A percentile compares a stretch with the other conserved stretches of the same genome.
These are phyloP conservation scores for Rissa tridactyla DNA, from an alignment of 2,113 vertebrate species.

Conservation along the genomic window DNA sequence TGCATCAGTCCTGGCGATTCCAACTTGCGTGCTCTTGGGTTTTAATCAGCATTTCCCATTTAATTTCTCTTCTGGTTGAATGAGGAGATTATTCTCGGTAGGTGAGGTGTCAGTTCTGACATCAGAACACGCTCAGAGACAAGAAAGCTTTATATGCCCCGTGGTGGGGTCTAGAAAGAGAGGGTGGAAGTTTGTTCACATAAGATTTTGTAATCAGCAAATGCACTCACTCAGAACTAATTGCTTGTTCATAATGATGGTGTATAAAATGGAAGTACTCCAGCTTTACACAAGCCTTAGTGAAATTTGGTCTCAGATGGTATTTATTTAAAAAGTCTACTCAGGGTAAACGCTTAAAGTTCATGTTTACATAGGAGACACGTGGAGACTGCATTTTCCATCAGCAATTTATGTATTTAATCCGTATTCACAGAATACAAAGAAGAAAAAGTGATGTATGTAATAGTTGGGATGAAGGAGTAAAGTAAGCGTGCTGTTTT, in stretches of 20 bases:
- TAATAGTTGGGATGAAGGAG: not conserved
- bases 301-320: not conserved
- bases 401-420: not conserved
- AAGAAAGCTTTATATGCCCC: not conserved
- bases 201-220: conserved; percentile 2
- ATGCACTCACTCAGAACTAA: conserved; percentile 1
- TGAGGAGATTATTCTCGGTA: not conserved
- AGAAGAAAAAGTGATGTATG: not conserved
- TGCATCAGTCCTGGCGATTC: not conserved
- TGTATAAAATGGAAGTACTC: not conserved
- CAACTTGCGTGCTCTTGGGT: not conserved
- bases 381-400: not conserved
- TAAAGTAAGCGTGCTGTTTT: not conserved
- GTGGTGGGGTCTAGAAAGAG: not conserved
- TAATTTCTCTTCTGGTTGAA: not conserved
- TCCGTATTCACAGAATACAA: not conserved
- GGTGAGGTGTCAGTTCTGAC: not conserved
- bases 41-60: not conserved
- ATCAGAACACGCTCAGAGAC: not conserved
- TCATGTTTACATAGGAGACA: not conserved
- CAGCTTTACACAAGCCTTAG: not conserved
- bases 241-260: not conserved
- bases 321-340: conserved; percentile 22
- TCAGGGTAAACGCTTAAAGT: not conserved
- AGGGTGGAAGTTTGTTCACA: not conserved